Conservation (phyloP, 2,888 invertebrate genomes). For the Plutella xylostella region DNA sequence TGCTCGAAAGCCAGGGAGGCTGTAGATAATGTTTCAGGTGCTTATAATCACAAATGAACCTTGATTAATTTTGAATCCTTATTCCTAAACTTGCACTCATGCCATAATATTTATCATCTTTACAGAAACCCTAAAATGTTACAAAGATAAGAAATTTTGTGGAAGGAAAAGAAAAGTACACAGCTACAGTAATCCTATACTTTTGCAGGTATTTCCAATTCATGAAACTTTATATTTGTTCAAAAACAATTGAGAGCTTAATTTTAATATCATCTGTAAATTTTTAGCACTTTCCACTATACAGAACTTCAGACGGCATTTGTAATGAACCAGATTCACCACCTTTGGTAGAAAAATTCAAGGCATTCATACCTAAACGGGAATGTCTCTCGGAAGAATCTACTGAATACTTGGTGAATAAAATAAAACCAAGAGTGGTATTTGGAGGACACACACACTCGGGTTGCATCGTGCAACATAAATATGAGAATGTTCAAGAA, state of each 20-base stretch:
- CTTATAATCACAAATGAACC: neutral
- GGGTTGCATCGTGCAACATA: constrained; percentile 77
- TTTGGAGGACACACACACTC: constrained; percentile 95
- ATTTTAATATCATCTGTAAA: too few relatives aligned
- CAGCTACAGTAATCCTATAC: constrained; percentile 79
- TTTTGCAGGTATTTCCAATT: constrained; percentile 75
- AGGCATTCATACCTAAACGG: constrained; percentile 82
- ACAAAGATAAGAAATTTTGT: constrained; percentile 20
- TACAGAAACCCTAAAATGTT: constrained; percentile 39
- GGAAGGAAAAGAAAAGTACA: neutral
- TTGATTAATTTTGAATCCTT: too few relatives aligned
- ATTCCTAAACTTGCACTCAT: too few relatives aligned
- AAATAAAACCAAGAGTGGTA: constrained; percentile 79
- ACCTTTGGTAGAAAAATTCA: constrained; percentile 74
- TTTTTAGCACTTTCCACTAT: constrained; percentile 95
- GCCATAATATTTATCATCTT: too few relatives aligned
- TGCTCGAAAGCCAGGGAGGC: constrained; percentile 81
- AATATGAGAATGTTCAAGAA: constrained; percentile 24
- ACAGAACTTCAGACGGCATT: constrained; percentile 82
- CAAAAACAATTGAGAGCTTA: neutral
- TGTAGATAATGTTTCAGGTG: constrained; percentile 74
- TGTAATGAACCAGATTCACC: constrained; percentile 88
- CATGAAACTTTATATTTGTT: neutral
- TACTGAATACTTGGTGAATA: constrained; percentile 71
- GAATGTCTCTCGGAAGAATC: constrained; percentile 90